Percentiles rank a stretch among this genome's conserved stretches.
phyloP scores from a whole-genome alignment of 2,888 invertebrate genomes.

The Hermaeophaga mercurialis region DNA sequence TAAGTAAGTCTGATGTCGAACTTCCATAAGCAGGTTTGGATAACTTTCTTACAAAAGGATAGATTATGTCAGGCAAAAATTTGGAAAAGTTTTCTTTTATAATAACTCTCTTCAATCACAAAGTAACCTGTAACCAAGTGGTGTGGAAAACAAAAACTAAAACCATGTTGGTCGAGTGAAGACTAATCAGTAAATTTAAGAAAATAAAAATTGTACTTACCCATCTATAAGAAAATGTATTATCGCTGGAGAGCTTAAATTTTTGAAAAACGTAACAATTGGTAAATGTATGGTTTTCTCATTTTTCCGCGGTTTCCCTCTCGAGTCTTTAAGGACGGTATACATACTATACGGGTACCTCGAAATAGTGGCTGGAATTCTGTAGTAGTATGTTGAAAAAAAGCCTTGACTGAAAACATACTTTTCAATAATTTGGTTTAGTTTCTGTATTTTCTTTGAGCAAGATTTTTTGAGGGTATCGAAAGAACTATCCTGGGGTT shows the following conservation, averaged over 20 bases:
- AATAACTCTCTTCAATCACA: too few species aligned
- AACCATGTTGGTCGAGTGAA: too few species aligned
- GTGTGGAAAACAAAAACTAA: too few species aligned
- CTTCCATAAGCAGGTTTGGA: too few species aligned
- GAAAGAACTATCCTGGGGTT: not conserved
- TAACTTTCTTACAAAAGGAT: too few species aligned
- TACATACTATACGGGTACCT: conserved; percentile 18
- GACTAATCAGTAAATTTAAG: too few species aligned
- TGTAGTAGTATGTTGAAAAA: conserved; percentile 40
- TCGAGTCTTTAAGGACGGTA: conserved; percentile 22
- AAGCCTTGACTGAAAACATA: conserved; percentile 56
- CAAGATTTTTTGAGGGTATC: conserved; percentile 33
- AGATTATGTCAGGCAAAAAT: too few species aligned
- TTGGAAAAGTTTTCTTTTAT: too few species aligned
- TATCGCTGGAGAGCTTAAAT: conserved; percentile 45
- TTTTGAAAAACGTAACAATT: conserved; percentile 48
- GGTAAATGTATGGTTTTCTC: conserved; percentile 39
- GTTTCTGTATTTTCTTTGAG: conserved; percentile 43
- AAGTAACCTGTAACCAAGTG: too few species aligned
- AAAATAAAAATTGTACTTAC: too few species aligned
- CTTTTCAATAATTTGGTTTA: conserved; percentile 49
- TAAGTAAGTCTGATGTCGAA: too few species aligned
- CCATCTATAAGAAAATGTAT: conserved; percentile 34
- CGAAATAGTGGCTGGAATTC: conserved; percentile 47
- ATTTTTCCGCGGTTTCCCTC: conserved; percentile 21